Conservation (phyloP, 2,797 vertebrate genomes). For the Antrozous pallidus region DNA sequence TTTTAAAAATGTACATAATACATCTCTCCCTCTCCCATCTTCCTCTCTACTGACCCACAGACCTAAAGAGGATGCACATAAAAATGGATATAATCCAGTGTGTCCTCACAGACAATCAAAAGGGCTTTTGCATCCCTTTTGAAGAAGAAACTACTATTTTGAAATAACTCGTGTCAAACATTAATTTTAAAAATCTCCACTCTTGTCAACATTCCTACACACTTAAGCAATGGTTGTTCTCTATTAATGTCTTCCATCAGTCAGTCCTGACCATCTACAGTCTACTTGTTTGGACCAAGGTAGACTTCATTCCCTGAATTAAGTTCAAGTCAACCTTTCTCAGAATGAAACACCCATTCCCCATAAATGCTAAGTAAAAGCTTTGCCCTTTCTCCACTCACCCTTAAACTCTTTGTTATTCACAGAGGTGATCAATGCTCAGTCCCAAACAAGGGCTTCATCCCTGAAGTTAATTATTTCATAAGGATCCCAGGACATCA, state of each 20-base stretch:
- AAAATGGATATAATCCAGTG: not conserved
- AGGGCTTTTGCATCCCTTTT: not conserved
- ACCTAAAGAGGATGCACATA: not conserved
- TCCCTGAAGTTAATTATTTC: conserved; percentile 46
- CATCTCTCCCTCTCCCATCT: not conserved
- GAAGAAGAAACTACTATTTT: not conserved
- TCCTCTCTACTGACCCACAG: not conserved
- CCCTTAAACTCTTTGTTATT: conserved; percentile 1
- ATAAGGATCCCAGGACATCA: conserved; percentile 31
- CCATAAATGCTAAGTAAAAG: conserved; percentile 30
- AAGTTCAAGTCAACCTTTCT: not conserved
- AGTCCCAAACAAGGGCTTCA: conserved; percentile 17
- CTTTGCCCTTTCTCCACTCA: not conserved
- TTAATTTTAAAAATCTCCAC: not conserved
- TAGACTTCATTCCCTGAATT: not conserved
- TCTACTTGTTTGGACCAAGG: not conserved
- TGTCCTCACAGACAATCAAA: not conserved
- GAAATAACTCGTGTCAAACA: conserved; percentile 2
- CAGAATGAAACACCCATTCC: not conserved
- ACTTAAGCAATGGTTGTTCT: not conserved
- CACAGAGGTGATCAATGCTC: conserved; percentile 41
- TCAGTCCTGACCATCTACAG: not conserved
- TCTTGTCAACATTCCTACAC: not conserved
- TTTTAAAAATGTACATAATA: not conserved
- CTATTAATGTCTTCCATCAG: not conserved